Evolutionary conservation across 2,113 vertebrate genomes (phyloP), one percentile per base, ranked within the genome.

Genomic region (Syngnathus typhle): DNA sequence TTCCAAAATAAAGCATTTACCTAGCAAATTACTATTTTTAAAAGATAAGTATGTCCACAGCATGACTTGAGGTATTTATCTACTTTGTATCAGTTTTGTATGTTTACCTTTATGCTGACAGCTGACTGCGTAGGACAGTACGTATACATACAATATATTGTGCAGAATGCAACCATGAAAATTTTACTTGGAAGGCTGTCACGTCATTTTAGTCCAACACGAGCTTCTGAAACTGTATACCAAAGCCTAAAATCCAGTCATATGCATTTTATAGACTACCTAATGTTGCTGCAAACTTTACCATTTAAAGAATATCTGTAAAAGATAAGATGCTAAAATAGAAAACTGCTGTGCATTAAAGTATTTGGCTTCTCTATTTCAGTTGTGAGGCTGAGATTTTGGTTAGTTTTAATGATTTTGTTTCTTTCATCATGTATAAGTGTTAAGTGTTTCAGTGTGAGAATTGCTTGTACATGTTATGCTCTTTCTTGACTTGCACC

Each of bases 171-270:
- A 80, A 71, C 71, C 68, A 77, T 60, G 68, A 43, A 21, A 81
- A 79, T 80, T 61, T 41, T 56, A 74, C 72, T 83, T 69, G 75
- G 68, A 52, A 70, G 70, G 67, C 62, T 78, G 69, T 66, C 60
- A 49, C 65, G 62, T 79, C 32, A 19, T 70, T 46, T 61, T 56
- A 71, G 74, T 85, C 60, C 67, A 70, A 78, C 70, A 74, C 73
- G 58, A 69, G 80, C 73, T 82, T 74, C 73, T 72, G 66, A 86
- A 83, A 76, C 86, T 84, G 82, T 85, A 90, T 91, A 94, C 94
- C 94, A 97, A 94, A 94, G 94, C 92, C 91, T 87, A 80, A n/a
- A 71, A 84, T 89, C 84, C 80, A 77, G 89, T 91, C 88, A 88
- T 91, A 91, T 93, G 92, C 92, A 93, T 92, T 93, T 92, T 90